Percentiles rank a stretch among this genome's conserved stretches.
These are phyloP conservation scores for Austrofundulus limnaeus DNA, from an alignment of 2,113 vertebrate species.

Conservation along the genomic window DNA sequence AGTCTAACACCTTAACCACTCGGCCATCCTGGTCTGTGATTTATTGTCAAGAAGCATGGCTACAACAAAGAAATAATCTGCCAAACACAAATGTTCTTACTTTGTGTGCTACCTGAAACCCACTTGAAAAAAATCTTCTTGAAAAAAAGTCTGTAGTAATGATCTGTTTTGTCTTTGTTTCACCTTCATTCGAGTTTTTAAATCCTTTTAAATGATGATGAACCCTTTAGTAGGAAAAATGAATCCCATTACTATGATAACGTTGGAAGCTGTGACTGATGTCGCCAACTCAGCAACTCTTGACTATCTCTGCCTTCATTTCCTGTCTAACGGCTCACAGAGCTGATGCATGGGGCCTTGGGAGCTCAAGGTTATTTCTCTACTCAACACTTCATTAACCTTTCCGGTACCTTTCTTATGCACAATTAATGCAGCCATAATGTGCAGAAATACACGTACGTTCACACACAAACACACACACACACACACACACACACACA, in stretches of 20 bases:
- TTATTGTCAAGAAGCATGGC: no score
- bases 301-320: conserved; percentile 75
- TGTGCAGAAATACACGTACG: not conserved
- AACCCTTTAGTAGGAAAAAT: conserved; percentile 48
- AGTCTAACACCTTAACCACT: no score
- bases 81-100: no score
- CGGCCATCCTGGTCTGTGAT: no score
- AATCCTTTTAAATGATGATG: conserved; percentile 46
- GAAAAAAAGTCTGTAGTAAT: not conserved
- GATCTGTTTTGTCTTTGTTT: conserved; percentile 6
- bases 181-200: conserved; percentile 24
- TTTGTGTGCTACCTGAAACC: no score
- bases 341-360: conserved; percentile 70
- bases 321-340: conserved; percentile 71
- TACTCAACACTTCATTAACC: conserved; percentile 75
- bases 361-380: conserved; percentile 75
- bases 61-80: no score
- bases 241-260: conserved; percentile 70
- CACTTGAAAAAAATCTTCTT: not conserved
- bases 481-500: no score
- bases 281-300: conserved; percentile 75
- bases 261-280: conserved; percentile 64
- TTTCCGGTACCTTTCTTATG: conserved; percentile 43
- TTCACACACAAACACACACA: not conserved
- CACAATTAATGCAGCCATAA: conserved; percentile 47